phyloP scores from a whole-genome alignment of 2,797 vertebrate species.

The Syndactyla subalaris region DNA sequence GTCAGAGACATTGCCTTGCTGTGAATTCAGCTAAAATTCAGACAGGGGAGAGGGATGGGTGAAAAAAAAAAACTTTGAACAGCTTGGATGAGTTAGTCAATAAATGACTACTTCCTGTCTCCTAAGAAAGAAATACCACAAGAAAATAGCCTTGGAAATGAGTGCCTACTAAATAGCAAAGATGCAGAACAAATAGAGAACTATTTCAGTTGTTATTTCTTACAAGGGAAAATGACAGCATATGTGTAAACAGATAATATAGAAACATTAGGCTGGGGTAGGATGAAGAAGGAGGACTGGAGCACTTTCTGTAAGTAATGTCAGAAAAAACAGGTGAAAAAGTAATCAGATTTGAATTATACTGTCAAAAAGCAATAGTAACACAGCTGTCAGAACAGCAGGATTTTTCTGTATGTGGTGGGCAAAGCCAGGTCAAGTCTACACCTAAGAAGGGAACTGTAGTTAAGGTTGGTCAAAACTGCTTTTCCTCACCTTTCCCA shows the following conservation, averaged over 20 bases:
- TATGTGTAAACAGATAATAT: neutral
- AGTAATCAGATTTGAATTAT: neutral
- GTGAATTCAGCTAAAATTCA: neutral
- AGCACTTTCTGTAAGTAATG: neutral
- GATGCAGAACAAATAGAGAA: neutral
- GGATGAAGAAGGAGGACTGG: neutral
- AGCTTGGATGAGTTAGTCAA: neutral
- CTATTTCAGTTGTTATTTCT: neutral
- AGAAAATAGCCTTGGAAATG: neutral
- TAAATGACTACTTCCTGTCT: neutral
- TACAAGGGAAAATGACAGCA: neutral
- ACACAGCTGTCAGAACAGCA: rapidly evolving
- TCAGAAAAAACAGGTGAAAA: neutral
- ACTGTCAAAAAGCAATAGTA: neutral
- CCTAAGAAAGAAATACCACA: neutral
- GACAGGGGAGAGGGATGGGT: neutral
- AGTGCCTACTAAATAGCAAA: neutral
- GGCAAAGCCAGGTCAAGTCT: neutral
- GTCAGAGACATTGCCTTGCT: neutral
- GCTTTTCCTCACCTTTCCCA: neutral
- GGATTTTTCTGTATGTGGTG: neutral
- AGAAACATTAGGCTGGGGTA: neutral
- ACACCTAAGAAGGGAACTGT: neutral
- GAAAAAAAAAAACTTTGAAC: neutral
- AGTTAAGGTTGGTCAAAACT: neutral